Conservation (phyloP, 2,113 vertebrate genomes). For the Pyrgilauda ruficollis region DNA sequence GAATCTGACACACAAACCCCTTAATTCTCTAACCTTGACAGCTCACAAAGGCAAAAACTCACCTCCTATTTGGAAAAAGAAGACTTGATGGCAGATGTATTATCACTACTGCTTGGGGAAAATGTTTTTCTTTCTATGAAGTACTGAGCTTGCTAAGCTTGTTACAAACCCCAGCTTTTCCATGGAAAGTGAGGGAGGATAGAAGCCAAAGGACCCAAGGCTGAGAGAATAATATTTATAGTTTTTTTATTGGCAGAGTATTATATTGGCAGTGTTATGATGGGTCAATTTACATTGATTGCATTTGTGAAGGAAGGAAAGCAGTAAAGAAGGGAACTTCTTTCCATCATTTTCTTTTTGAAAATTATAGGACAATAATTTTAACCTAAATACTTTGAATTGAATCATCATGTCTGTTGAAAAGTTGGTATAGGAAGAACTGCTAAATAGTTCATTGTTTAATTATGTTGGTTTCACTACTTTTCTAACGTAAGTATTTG, state of each 20-base stretch:
- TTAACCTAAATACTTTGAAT: background rate
- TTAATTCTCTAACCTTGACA: background rate
- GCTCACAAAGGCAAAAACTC: background rate
- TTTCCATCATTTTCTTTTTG: background rate
- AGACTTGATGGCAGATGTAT: background rate
- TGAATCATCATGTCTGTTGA: background rate
- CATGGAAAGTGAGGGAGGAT: background rate
- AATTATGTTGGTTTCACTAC: background rate
- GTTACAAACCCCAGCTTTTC: background rate
- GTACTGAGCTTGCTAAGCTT: background rate
- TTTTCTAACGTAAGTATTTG: background rate
- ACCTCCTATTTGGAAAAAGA: background rate
- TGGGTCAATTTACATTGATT: background rate
- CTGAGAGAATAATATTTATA: background rate
- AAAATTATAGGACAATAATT: background rate
- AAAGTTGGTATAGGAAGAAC: background rate
- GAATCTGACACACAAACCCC: background rate
- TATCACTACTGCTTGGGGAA: background rate
- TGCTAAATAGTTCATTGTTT: background rate
- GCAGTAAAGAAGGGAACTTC: background rate
- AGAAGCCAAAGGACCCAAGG: background rate
- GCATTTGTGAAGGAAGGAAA: background rate
- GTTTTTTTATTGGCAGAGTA: background rate
- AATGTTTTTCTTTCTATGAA: background rate
- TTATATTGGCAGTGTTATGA: background rate